Evolutionary conservation across 1,140 invertebrate genomes (phyloP).

Genomic region (Andrena cerasifolii): DNA sequence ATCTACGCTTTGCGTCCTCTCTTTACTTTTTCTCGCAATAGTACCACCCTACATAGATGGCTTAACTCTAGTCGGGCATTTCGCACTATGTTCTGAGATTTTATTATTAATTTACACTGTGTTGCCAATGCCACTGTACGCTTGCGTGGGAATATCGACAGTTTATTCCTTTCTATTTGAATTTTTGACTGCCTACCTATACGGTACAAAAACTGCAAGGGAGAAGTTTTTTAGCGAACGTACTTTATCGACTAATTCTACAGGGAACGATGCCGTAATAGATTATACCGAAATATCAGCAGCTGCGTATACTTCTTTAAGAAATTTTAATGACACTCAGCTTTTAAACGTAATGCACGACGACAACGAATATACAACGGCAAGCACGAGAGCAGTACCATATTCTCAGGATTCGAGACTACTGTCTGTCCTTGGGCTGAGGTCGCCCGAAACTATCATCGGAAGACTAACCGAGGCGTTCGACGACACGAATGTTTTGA

Average conservation of each 20-base stretch:
- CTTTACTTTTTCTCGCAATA: conserved; percentile 85
- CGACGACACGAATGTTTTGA: conserved; percentile 37
- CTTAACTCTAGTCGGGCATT: conserved; percentile 91
- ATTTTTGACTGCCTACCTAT: conserved; percentile 80
- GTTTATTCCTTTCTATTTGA: conserved; percentile 94
- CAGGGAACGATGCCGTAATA: conserved; percentile 17
- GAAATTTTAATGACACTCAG: conserved; percentile 38
- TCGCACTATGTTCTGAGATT: conserved; percentile 93
- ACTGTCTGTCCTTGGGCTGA: conserved; percentile 38
- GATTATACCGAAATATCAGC: conserved; percentile 23
- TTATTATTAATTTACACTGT: conserved; percentile 96
- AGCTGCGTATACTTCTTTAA: conserved; percentile 30
- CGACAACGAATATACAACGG: conserved; percentile 55
- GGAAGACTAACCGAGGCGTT: conserved; percentile 38
- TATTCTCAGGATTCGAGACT: conserved; percentile 28
- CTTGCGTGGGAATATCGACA: conserved; percentile 89
- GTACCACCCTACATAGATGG: conserved; percentile 83
- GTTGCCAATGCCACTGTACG: conserved; percentile 94
- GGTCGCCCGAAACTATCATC: conserved; percentile 24
- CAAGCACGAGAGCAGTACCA: conserved; percentile 26
- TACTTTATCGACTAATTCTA: conserved; percentile 27
- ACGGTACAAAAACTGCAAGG: conserved; percentile 56
- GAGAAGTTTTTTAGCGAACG: conserved; percentile 45
- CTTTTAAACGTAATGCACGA: conserved; percentile 59
- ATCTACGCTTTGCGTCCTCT: conserved; percentile 85